phyloP scores from a whole-genome alignment of 2,888 invertebrate genomes.

The Thera obeliscata region DNA sequence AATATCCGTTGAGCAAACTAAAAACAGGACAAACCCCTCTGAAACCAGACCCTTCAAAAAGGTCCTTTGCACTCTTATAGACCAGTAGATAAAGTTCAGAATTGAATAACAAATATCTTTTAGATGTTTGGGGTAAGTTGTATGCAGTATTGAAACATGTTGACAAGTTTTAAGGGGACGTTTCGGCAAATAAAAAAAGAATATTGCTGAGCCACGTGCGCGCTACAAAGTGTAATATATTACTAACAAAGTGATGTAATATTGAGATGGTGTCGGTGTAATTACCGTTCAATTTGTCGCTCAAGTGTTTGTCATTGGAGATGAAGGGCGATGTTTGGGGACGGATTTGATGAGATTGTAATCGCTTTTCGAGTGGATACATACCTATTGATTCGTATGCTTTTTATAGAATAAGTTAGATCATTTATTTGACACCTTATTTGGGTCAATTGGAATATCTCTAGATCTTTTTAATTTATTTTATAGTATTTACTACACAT shows the following conservation, averaged over 20 bases:
- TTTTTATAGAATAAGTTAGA: not conserved
- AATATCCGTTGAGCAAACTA: conserved; percentile 49
- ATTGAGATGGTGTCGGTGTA: conserved; percentile 78
- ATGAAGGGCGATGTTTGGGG: conserved; percentile 24
- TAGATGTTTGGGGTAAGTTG: conserved; percentile 19
- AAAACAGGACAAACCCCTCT: conserved; percentile 30
- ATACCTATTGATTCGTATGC: not conserved
- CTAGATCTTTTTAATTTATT: too few species aligned
- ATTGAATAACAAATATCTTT: not conserved
- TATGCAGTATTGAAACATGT: conserved; percentile 65
- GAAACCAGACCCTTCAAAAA: conserved; percentile 14
- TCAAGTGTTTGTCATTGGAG: conserved; percentile 42
- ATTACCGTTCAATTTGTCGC: conserved; percentile 74
- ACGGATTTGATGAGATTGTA: conserved; percentile 19
- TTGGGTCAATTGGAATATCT: not conserved
- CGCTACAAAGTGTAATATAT: conserved; percentile 54
- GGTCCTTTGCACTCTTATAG: not conserved
- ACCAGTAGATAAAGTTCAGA: conserved; percentile 3
- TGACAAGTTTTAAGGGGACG: conserved; percentile 77
- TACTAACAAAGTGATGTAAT: conserved; percentile 56
- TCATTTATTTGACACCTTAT: not conserved
- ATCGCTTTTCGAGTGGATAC: conserved; percentile 1
- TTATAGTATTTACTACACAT: too few species aligned
- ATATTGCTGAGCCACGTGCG: conserved; percentile 75
- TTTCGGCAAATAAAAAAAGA: conserved; percentile 80